Conservation (phyloP, 2,888 invertebrate species). For the Pachycephus smyrnensis region DNA sequence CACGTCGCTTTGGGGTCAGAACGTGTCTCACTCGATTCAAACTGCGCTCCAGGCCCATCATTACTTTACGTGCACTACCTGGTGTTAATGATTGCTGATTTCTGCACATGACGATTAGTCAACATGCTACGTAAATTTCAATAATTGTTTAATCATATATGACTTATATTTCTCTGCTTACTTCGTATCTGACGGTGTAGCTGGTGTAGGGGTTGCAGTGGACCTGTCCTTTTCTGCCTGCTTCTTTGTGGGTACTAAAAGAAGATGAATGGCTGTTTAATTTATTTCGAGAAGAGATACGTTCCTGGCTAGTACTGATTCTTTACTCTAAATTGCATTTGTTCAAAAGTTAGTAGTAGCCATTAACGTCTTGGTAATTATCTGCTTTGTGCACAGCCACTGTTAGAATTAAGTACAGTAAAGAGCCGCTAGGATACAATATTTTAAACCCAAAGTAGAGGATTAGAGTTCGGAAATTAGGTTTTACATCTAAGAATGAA, state of each 20-base stretch:
- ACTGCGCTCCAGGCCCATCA: conserved; percentile 79
- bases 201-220: conserved; percentile 43
- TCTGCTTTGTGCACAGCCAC: conserved; percentile 42
- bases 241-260: conserved; percentile 53
- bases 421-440: neutral
- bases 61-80: conserved; percentile 71
- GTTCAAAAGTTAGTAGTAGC: conserved; percentile 51
- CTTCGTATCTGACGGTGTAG: conserved; percentile 22
- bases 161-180: neutral
- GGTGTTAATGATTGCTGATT: conserved; percentile 60
- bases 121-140: neutral
- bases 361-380: conserved; percentile 43
- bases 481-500: neutral
- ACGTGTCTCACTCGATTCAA: conserved; percentile 76
- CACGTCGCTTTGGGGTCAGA: conserved; percentile 74
- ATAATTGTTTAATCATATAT: neutral
- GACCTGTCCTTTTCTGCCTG: conserved; percentile 38
- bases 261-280: conserved; percentile 9
- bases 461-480: neutral
- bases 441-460: neutral
- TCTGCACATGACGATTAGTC: conserved; percentile 28
- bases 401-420: conserved; percentile 22
- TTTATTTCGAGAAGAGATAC: conserved; percentile 11
- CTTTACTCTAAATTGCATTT: conserved; percentile 47
- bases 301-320: conserved; percentile 10